Conservation (phyloP, 2,113 vertebrate species). For the Lathamus discolor region DNA sequence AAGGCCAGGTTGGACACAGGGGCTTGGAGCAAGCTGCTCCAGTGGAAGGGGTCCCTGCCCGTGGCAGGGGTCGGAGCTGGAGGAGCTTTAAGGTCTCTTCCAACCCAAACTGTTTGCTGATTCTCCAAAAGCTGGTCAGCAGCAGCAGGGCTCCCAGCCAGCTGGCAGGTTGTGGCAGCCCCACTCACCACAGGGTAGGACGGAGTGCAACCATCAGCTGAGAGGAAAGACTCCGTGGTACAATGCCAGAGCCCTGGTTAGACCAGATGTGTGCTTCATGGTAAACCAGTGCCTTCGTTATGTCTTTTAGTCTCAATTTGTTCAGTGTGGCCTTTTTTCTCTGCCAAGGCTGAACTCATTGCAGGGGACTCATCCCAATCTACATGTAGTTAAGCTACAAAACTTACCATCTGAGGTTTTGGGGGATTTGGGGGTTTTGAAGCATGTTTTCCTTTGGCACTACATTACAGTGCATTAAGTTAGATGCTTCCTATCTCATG, state of each 20-base stretch:
- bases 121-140: neutral
- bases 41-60: neutral
- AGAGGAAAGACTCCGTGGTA: neutral
- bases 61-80: neutral
- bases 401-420: neutral
- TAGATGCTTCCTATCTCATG: neutral
- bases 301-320: neutral
- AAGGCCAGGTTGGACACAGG: too few species aligned
- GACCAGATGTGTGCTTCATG: neutral
- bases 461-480: too few species aligned
- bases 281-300: neutral
- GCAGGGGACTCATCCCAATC: neutral
- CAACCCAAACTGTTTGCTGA: neutral
- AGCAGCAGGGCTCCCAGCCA: neutral
- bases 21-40: neutral
- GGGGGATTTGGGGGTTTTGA: neutral
- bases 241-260: neutral
- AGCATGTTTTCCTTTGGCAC: neutral
- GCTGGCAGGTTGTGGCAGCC: neutral
- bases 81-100: neutral
- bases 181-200: neutral
- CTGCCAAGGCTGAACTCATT: neutral
- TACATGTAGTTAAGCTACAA: neutral
- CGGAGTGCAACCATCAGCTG: neutral
- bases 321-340: neutral